Percentiles rank a stretch among this genome's conserved stretches.
These are phyloP conservation scores for Pelodytes ibericus DNA, from an alignment of 2,797 vertebrate genomes.

Conservation along the genomic window DNA sequence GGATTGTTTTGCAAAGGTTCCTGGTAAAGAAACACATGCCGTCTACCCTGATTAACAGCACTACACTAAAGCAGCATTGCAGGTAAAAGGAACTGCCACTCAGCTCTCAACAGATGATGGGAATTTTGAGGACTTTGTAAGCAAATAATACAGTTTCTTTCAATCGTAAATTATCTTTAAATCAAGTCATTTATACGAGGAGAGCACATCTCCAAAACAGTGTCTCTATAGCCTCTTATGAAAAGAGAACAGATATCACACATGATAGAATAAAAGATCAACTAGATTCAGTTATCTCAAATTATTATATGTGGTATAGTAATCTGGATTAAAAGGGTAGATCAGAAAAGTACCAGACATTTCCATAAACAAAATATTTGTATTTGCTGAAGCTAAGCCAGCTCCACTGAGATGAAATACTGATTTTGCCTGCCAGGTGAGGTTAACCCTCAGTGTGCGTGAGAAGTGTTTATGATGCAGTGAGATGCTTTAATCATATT, in stretches of 20 bases:
- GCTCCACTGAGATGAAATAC: conserved; percentile 4
- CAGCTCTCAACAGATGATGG: too few species aligned
- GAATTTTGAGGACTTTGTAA: neutral
- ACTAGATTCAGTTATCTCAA: neutral
- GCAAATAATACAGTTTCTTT: neutral
- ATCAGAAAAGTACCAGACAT: neutral
- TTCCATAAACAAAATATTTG: neutral
- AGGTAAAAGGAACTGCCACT: neutral
- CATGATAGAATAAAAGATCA: neutral
- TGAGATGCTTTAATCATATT: neutral
- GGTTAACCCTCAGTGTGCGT: neutral
- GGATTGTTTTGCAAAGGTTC: neutral
- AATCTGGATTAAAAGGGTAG: neutral
- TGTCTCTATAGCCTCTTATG: too few species aligned
- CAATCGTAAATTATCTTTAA: neutral
- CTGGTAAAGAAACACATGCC: conserved; percentile 6
- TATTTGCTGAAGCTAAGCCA: neutral
- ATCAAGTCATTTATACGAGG: neutral
- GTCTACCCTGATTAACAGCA: neutral
- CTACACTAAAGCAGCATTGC: neutral
- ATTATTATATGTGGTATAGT: neutral
- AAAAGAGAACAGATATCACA: neutral
- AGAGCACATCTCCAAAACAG: neutral
- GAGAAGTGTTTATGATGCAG: neutral
- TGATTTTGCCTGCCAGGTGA: conserved; percentile 3